Conservation (phyloP, 2,113 vertebrate species). For the Petromus typicus region DNA sequence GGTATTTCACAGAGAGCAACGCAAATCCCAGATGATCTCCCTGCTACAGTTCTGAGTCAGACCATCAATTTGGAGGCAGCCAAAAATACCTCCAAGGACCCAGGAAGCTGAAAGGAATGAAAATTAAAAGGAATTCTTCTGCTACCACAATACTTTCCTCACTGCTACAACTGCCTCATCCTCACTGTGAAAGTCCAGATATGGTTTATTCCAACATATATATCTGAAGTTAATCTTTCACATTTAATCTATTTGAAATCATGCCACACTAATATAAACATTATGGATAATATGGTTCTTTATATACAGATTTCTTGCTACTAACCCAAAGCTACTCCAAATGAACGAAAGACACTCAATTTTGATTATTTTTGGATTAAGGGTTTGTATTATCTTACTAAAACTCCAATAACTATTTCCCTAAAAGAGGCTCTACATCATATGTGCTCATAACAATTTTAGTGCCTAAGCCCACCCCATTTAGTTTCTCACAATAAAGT, state of each 20-base stretch:
- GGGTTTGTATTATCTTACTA: neutral
- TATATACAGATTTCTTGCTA: neutral
- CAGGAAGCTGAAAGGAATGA: neutral
- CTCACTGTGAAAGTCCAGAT: constrained; percentile 22
- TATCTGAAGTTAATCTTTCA: neutral
- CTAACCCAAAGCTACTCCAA: constrained; percentile 19
- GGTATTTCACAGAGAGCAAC: neutral
- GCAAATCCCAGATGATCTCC: neutral
- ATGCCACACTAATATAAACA: neutral
- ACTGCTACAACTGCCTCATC: neutral
- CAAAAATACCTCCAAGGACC: constrained; percentile 40
- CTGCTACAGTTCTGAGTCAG: constrained; percentile 4
- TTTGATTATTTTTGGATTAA: constrained; percentile 13
- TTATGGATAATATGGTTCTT: neutral
- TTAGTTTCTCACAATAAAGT: neutral
- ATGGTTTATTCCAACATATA: neutral
- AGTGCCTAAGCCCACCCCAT: neutral
- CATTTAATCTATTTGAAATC: constrained; percentile 22
- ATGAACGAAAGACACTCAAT: neutral
- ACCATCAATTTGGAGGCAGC: neutral
- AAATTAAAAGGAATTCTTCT: constrained; percentile 16
- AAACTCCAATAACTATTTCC: neutral
- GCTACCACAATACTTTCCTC: neutral
- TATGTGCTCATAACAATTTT: neutral
- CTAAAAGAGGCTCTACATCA: neutral